These are phyloP conservation scores for Nemurella pictetii DNA, from an alignment of 2,888 invertebrate genomes.

Conservation along the genomic window DNA sequence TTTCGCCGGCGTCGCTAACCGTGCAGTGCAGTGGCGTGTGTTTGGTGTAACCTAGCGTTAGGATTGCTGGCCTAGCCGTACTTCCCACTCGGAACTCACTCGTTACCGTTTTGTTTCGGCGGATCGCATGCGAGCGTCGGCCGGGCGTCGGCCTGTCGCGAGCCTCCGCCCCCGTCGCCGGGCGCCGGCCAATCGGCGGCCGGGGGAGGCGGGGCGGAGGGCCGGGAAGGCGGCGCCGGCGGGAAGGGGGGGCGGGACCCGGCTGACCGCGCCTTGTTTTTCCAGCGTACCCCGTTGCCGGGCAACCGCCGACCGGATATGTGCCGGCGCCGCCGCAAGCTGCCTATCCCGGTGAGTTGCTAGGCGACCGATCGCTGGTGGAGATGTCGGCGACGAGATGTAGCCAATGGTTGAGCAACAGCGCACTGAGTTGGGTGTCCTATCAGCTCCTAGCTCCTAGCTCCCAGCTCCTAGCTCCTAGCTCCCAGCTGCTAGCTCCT, in stretches of 20 bases:
- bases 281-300: conserved; percentile 42
- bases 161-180: neutral
- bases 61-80: neutral
- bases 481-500: no score
- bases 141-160: neutral
- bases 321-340: conserved; percentile 64
- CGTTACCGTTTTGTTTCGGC: neutral
- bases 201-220: neutral
- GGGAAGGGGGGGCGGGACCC: neutral
- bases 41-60: neutral
- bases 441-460: no score
- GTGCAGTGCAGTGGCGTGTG: no score
- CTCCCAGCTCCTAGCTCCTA: no score
- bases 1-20: no score
- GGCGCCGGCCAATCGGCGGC: neutral
- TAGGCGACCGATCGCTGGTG: no score
- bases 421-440: no score
- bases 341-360: conserved; percentile 55
- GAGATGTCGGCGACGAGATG: no score
- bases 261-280: conserved; percentile 25
- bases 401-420: no score
- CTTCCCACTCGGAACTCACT: neutral
- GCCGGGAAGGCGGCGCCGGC: neutral
- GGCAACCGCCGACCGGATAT: conserved; percentile 57
- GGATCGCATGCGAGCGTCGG: no score